Base-by-base conservation (phyloP, 1,140 invertebrate species). In the Caenorhabditis elegans region DNA sequence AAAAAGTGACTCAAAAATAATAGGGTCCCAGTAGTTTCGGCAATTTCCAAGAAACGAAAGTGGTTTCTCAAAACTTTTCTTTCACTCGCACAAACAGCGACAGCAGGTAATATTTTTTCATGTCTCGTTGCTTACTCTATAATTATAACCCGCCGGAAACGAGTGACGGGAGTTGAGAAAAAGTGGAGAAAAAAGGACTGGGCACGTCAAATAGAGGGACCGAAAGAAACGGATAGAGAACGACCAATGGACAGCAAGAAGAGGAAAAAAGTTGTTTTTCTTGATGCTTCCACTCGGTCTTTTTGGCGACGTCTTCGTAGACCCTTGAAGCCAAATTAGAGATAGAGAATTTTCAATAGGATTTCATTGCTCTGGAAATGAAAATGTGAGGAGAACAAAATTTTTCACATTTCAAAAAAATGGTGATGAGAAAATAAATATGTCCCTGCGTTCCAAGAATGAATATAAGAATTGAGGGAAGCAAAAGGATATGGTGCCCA, bases 101-200 rank as follows among this genome's bases (percentile, higher is more conserved):
- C 60, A 70, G 60, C 31, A 70, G 60, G 60, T 70, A 70, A 70
- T 70, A 70, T 70, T 39, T 70, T 70, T 70, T 70, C 60, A 70
- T 70, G 60, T 70, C 60, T 39, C 31, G 19, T 34, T 39, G 19
- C 19, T 70, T 43, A 22, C 34, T 43, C 60, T 39, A 70, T 70
- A 70, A 39, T 70, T 70, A 70, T 70, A 70, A 70, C 60, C 60
- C 31, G 26, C 36, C 60, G 60, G 60, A 39, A 70, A 70, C 60
- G 31, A 39, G 60, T 70, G 60, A 70, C 60, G 49, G 5, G 55
- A 60, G 55, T 19, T 70, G 60, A 70, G 34, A 39, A 70, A 70
- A 39, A 19, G n/a, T 19, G 28, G 17, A 70, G 39, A 70, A 53
- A 55, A 55, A n/a, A 22, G 34, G 34, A 22, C 34, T 39, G 60